Evolutionary conservation across 2,888 invertebrate genomes (phyloP).

Genomic region (Drosophila eohydei): DNA sequence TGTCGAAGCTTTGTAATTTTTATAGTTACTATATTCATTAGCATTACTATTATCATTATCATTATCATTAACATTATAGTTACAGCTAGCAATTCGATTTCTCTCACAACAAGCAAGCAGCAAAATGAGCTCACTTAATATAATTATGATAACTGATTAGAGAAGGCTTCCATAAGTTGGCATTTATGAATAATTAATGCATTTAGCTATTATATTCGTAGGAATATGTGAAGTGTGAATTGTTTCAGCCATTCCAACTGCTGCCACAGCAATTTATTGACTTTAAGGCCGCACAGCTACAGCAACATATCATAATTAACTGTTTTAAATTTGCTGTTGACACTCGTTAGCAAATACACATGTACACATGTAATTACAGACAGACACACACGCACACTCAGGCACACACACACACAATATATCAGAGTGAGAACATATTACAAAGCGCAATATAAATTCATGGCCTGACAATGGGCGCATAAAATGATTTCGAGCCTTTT

Average conservation of each 20-base stretch:
- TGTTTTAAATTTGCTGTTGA: constrained; percentile 62
- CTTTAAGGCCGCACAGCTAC: background rate
- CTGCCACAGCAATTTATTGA: constrained; percentile 13
- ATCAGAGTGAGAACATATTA: constrained; percentile 29
- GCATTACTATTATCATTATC: background rate
- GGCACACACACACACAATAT: background rate
- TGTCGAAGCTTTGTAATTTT: background rate
- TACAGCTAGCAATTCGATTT: background rate
- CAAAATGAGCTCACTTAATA: background rate
- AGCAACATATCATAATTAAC: constrained; percentile 51
- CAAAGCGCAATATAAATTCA: constrained; percentile 58
- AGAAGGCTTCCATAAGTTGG: background rate
- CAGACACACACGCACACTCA: constrained; percentile 7
- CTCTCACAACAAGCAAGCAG: background rate
- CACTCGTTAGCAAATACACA: constrained; percentile 50
- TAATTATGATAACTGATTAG: background rate
- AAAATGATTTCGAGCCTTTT: constrained; percentile 53
- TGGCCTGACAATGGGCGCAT: constrained; percentile 44
- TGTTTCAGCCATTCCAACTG: background rate
- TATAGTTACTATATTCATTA: too few relatives aligned
- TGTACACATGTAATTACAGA: constrained; percentile 38
- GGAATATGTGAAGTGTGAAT: background rate
- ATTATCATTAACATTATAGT: background rate
- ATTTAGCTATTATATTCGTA: background rate
- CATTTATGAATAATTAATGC: constrained; percentile 12